Evolutionary conservation across 2,113 vertebrate genomes (phyloP), one percentile per base, ranked within the genome.

Genomic region (Pterophyllum scalare): DNA sequence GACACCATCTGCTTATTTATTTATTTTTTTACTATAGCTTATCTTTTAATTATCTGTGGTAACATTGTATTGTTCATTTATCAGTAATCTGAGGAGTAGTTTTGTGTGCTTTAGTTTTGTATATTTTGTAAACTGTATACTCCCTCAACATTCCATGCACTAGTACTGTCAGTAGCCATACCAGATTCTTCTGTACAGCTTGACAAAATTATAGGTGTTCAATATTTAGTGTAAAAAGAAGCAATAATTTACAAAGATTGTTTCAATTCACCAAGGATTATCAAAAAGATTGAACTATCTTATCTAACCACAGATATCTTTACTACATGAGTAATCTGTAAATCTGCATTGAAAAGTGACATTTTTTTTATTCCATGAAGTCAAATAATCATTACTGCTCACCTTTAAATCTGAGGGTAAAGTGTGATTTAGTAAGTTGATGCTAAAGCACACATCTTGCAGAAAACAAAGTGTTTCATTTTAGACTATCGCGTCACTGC

Each of bases 181-280:
- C 33, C 33, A 35, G 33, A 35, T 7, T 35, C 33, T 35, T 35
- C 33, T 3, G 28, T 31, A 31, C 3, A 4, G 28, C 28, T 31
- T 31, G 28, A 31, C 28, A 31, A 31, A 31, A 4, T 31, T 35
- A 35, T 35, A 35, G 33, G 7, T 5, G 7, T 31, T 31, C 28
- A 35, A 49, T 7, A 7, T 17, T 49, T 19, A 43, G 24, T 43
- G 62, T 1, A 65, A 65, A 43, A 43, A 46, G 15, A 46, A 15
- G 43, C 43, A 15, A 15, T 46, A 40, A 40, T 0, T 64, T 64
- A 40, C 61, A 64, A 64, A 40, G 33, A 64, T 64, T 19, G 61
- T 12, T 64, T 64, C 20, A 1, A 0, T 12, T 64, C 33, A 64
- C 33, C 0, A n/a, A 40, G 20, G 20, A 2, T 38, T 7, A 4